A percentile compares a stretch with the other conserved stretches of the same genome.
Conservation (phyloP, 2,888 invertebrate species). For the Drepanosiphum platanoidis region DNA sequence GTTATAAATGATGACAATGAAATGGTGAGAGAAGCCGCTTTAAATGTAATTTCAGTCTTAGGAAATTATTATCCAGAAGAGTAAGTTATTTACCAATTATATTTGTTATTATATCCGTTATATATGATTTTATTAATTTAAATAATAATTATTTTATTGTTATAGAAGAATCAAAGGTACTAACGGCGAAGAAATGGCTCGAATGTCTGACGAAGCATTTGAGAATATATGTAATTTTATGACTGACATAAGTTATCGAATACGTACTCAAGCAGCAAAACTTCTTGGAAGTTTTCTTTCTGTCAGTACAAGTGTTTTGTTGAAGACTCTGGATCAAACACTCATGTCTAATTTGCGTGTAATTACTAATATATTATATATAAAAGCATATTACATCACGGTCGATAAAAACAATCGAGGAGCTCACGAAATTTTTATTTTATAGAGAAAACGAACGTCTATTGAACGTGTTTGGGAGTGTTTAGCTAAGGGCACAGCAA, state of each 20-base stretch:
- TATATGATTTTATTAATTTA: slow-evolving; percentile 32
- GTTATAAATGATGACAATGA: slow-evolving; percentile 93
- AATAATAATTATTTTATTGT: slow-evolving; percentile 37
- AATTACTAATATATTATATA: slow-evolving; percentile 61
- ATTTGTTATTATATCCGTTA: slow-evolving; percentile 1
- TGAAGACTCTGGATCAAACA: slow-evolving; percentile 97
- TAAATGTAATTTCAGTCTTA: slow-evolving; percentile 86
- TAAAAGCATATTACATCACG: neutral
- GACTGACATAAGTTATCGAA: slow-evolving; percentile 90
- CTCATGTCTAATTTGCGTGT: slow-evolving; percentile 95
- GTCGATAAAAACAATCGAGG: neutral
- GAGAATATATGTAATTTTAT: slow-evolving; percentile 92
- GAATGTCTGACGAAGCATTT: slow-evolving; percentile 95
- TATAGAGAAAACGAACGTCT: slow-evolving; percentile 80
- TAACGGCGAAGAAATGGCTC: slow-evolving; percentile 78
- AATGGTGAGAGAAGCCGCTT: slow-evolving; percentile 86
- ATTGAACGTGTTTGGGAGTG: slow-evolving; percentile 87
- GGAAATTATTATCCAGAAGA: slow-evolving; percentile 89
- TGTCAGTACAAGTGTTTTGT: slow-evolving; percentile 88
- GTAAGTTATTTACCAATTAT: slow-evolving; percentile 68
- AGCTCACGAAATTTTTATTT: slow-evolving; percentile 45
- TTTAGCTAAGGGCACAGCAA: slow-evolving; percentile 88
- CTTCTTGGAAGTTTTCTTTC: slow-evolving; percentile 86
- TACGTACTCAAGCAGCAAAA: slow-evolving; percentile 84
- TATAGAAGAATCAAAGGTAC: slow-evolving; percentile 48